Base-by-base conservation (phyloP, 1,140 invertebrate genomes). In the Gonioctena quinquepunctata region DNA sequence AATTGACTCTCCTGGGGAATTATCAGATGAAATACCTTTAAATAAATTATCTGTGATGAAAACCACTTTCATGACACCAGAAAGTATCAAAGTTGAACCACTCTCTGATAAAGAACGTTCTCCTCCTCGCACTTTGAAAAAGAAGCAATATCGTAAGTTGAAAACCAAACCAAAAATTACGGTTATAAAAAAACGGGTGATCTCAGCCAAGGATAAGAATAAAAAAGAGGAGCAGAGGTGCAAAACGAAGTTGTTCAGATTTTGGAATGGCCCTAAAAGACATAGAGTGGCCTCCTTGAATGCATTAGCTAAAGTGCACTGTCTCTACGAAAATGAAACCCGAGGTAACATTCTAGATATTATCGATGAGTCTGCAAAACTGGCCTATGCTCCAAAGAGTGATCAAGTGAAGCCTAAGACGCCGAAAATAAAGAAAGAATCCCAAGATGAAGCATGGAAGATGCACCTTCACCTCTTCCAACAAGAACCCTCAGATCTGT, bases 271-370 rank as follows among this genome's bases (percentile, higher is more conserved):
- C 0, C 91, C 92, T 7, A 94, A 94, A 83, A 86, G 90, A 64
- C 92, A 93, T 79, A 86, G 94, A 70, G 94, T 95, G 79, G 94
- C 94, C 23, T 95, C 94, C 4, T 81, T 96, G 16, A 96, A 96
- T 83, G 94, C 94, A 0, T 82, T 93, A 75, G 94, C 94, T n/a
- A 96, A 96, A 86, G 94, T 96, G 26, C 94, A 96, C 80, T 95
- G 94, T 80, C 85, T 96, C 11, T 96, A 95, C 76, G 94, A 96
- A 82, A 95, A 96, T 80, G 94, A 96, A 82, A 91, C 90, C 48
- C 86, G 91, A 56, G 89, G 90, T 2, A 90, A 90, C 74, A 87
- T 92, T 69, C 87, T 88, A 2, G 87, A 87, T n/a, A 83, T 84
- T 49, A 85, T 85, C 28, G 86, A 86, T 68, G 68, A 68, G 18